Conservation (phyloP, 2,888 invertebrate species). For the Xanthia icteritia region DNA sequence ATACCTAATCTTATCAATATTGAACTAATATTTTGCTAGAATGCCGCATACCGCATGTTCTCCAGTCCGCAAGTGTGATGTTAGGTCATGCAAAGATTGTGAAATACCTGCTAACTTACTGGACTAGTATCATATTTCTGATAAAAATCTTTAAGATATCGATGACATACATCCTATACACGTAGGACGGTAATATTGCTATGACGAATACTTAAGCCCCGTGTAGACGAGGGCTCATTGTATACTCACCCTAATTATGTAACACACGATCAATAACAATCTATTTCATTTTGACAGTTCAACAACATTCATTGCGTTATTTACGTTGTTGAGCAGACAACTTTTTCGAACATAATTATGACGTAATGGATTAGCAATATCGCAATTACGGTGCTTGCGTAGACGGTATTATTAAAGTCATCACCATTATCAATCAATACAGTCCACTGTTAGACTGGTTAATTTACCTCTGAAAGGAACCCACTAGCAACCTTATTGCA, state of each 20-base stretch:
- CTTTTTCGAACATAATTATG: no score
- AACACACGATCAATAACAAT: no score
- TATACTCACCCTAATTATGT: no score
- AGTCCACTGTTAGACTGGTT: background rate
- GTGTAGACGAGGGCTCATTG: no score
- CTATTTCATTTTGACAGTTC: no score
- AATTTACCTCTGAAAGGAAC: background rate
- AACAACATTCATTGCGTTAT: no score
- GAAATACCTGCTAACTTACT: slow-evolving; percentile 41
- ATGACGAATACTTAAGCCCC: background rate
- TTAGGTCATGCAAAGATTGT: slow-evolving; percentile 37
- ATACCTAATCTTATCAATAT: slow-evolving; percentile 31
- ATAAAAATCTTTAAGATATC: slow-evolving; percentile 31
- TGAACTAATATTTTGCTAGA: slow-evolving; percentile 23
- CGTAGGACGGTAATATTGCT: background rate
- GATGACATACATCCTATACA: slow-evolving; percentile 3
- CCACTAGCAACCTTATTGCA: background rate
- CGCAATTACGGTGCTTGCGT: no score
- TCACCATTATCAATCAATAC: background rate
- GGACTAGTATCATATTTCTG: slow-evolving; percentile 19
- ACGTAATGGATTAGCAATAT: no score
- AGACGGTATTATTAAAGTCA: background rate
- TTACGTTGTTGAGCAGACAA: no score
- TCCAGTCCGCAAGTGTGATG: slow-evolving; percentile 24
- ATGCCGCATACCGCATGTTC: slow-evolving; percentile 10